These are phyloP conservation scores for Xestia xanthographa DNA, from an alignment of 2,888 invertebrate genomes.

Conservation along the genomic window DNA sequence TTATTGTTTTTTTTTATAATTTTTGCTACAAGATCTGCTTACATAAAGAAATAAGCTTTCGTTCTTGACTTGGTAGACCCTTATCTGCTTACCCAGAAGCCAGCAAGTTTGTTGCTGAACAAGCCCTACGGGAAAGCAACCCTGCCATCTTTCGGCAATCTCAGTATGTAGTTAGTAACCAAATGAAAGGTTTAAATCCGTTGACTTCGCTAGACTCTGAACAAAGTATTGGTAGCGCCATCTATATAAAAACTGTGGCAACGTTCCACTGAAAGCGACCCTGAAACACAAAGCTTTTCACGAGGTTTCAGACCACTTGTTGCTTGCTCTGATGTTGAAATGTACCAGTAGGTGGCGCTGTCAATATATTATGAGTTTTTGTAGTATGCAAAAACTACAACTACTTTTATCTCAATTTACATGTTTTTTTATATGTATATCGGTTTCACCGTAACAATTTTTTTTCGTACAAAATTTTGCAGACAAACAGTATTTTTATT, in stretches of 20 bases:
- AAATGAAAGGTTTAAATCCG: background rate
- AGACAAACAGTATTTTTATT: too few relatives aligned
- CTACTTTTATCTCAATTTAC: background rate
- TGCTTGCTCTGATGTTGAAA: constrained; percentile 2
- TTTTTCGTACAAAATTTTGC: too few relatives aligned
- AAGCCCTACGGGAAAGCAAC: background rate
- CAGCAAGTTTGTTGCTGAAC: background rate
- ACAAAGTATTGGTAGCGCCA: constrained; percentile 41
- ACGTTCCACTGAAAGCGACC: constrained; percentile 39
- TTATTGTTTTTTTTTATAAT: too few relatives aligned
- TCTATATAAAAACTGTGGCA: constrained; percentile 17
- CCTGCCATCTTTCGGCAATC: constrained; percentile 38
- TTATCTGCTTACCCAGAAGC: background rate
- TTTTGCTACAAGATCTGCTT: background rate
- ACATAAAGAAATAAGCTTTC: background rate
- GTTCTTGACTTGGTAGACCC: background rate
- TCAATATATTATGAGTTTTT: background rate
- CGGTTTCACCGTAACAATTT: background rate
- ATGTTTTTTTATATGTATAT: background rate
- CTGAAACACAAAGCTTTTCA: constrained; percentile 43
- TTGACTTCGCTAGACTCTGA: background rate
- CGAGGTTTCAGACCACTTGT: constrained; percentile 19
- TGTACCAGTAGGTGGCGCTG: constrained; percentile 45
- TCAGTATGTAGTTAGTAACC: background rate
- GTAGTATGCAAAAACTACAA: background rate